Conservation (phyloP, 2,113 vertebrate genomes). For the Sigmodon hispidus region DNA sequence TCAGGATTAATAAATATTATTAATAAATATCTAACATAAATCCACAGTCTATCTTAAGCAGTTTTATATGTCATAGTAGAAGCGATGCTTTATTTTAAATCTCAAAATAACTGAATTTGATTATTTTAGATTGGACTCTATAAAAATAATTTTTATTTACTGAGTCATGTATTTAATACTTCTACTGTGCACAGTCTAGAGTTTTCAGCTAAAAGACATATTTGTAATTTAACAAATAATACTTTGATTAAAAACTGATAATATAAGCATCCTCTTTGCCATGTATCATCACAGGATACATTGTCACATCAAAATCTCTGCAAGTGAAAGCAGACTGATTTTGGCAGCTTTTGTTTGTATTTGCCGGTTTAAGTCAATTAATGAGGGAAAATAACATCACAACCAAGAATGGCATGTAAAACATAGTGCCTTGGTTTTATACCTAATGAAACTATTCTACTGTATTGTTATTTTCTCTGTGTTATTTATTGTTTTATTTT, state of each 20-base stretch:
- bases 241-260: constrained; percentile 60
- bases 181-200: neutral
- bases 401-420: neutral
- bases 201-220: constrained; percentile 36
- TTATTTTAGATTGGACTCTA: neutral
- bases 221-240: constrained; percentile 53
- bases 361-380: neutral
- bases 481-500: neutral
- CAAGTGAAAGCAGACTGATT: neutral
- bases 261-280: constrained; percentile 44
- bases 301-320: neutral
- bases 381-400: neutral
- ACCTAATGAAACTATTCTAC: neutral
- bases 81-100: neutral
- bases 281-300: neutral
- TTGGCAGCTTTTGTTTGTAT: neutral
- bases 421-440: neutral
- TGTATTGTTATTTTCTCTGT: constrained; percentile 13
- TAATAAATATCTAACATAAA: too few species aligned
- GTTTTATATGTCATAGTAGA: neutral
- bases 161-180: neutral
- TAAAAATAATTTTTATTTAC: neutral
- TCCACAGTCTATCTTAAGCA: neutral
- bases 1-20: too few species aligned
- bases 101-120: neutral